phyloP scores from a whole-genome alignment of 2,888 invertebrate genomes.

The Xanthia icteritia region DNA sequence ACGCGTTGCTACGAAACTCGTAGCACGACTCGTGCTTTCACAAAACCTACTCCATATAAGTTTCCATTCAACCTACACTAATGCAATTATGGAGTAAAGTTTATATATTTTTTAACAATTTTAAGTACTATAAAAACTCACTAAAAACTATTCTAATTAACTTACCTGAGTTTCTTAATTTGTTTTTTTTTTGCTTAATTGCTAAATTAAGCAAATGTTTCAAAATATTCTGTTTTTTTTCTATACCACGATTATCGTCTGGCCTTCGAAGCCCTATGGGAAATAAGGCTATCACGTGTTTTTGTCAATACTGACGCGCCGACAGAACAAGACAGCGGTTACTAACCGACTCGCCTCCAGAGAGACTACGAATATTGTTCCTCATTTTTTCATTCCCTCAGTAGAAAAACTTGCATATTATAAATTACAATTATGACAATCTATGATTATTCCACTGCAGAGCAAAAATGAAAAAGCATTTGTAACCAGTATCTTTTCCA shows the following conservation, averaged over 20 bases:
- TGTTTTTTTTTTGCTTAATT: not conserved
- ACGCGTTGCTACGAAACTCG: constrained; percentile 28
- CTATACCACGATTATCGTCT: too few relatives aligned
- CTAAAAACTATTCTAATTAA: not conserved
- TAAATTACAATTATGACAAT: not conserved
- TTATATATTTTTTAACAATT: not conserved
- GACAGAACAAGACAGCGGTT: not conserved
- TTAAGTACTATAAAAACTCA: not conserved
- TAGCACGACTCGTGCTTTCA: constrained; percentile 6
- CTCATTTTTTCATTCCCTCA: not conserved
- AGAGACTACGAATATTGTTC: not conserved
- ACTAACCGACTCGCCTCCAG: not conserved
- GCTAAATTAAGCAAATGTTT: too few relatives aligned
- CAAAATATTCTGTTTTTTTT: constrained; percentile 1
- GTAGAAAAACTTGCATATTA: not conserved
- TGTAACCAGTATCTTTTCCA: not conserved
- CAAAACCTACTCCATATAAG: not conserved
- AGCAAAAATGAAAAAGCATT: not conserved
- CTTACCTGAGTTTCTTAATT: not conserved
- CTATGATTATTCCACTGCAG: not conserved
- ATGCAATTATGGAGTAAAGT: too few relatives aligned
- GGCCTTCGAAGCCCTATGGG: constrained; percentile 19
- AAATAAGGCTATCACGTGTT: constrained; percentile 23
- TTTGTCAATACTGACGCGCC: not conserved
- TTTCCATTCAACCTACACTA: not conserved